A percentile compares a stretch with the other conserved stretches of the same genome.
These are phyloP conservation scores for Drosophila rellima DNA, from an alignment of 2,888 invertebrate species.

Conservation along the genomic window DNA sequence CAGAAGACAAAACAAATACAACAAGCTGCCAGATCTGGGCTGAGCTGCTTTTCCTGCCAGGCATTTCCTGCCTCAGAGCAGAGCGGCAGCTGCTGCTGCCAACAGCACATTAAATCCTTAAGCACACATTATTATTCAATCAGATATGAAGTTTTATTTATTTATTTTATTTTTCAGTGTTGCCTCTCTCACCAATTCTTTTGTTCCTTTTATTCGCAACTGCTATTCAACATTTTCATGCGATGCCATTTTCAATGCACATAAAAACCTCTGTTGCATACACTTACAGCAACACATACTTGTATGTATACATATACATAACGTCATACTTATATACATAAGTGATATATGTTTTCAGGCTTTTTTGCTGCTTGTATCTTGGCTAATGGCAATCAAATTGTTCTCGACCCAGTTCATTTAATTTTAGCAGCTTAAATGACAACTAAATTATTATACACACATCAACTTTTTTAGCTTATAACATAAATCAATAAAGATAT, in stretches of 20 bases:
- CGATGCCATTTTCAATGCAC: conserved; percentile 22
- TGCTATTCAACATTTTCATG: conserved; percentile 20
- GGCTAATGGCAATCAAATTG: conserved; percentile 70
- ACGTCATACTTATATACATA: neutral
- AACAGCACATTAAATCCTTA: conserved; percentile 76
- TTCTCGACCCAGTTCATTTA: conserved; percentile 37
- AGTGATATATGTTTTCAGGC: conserved; percentile 5
- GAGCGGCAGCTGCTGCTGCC: conserved; percentile 60
- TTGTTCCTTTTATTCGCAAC: neutral
- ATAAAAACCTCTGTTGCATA: conserved; percentile 2
- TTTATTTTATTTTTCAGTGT: conserved; percentile 31
- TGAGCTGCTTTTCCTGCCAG: conserved; percentile 7
- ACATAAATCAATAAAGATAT: conserved; percentile 44
- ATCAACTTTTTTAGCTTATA: neutral
- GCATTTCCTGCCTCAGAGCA: conserved; percentile 10
- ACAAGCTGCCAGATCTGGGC: conserved; percentile 7
- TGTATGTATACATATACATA: neutral
- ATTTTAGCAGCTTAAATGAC: conserved; percentile 33
- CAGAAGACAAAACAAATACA: conserved; percentile 42
- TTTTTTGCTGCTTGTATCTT: neutral
- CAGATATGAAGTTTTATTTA: conserved; percentile 76
- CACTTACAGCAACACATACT: neutral
- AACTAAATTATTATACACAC: neutral
- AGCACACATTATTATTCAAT: conserved; percentile 83
- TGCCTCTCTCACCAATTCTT: neutral